Evolutionary conservation across 2,888 invertebrate genomes (phyloP).

Genomic region (Agelastica alni): DNA sequence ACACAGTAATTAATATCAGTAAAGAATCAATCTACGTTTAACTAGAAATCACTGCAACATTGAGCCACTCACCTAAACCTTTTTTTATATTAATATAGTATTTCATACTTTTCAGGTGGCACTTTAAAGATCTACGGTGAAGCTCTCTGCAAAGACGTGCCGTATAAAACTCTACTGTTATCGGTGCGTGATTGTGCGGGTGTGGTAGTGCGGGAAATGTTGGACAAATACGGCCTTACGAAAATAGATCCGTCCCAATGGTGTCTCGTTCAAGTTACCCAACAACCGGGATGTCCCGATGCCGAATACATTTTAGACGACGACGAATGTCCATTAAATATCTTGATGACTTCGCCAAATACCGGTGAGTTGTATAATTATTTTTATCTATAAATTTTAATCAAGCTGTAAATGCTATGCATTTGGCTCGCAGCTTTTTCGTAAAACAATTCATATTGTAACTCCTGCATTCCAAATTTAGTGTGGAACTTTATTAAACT

Average conservation of each 20-base stretch:
- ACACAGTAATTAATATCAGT: no score
- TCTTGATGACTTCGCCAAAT: conserved; percentile 86
- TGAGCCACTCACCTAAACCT: no score
- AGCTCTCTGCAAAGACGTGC: conserved; percentile 93
- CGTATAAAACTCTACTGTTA: conserved; percentile 95
- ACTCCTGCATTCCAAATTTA: no score
- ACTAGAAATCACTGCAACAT: no score
- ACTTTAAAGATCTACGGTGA: conserved; percentile 96
- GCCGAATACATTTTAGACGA: conserved; percentile 94
- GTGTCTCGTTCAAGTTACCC: conserved; percentile 90
- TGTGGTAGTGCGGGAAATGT: conserved; percentile 92
- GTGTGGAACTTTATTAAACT: no score
- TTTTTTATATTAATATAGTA: no score
- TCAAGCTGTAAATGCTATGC: no score
- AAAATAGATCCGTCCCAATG: conserved; percentile 88
- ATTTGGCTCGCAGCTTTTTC: background rate
- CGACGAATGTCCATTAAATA: conserved; percentile 95
- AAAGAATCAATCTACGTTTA: no score
- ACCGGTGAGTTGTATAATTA: conserved; percentile 74
- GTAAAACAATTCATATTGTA: background rate
- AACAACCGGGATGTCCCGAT: conserved; percentile 63
- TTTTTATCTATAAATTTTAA: background rate
- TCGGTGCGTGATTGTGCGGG: conserved; percentile 92
- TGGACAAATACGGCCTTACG: conserved; percentile 94
- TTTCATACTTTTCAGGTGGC: conserved; percentile 74